phyloP scores from a whole-genome alignment of 2,888 invertebrate species.

The Furcula furcula region DNA sequence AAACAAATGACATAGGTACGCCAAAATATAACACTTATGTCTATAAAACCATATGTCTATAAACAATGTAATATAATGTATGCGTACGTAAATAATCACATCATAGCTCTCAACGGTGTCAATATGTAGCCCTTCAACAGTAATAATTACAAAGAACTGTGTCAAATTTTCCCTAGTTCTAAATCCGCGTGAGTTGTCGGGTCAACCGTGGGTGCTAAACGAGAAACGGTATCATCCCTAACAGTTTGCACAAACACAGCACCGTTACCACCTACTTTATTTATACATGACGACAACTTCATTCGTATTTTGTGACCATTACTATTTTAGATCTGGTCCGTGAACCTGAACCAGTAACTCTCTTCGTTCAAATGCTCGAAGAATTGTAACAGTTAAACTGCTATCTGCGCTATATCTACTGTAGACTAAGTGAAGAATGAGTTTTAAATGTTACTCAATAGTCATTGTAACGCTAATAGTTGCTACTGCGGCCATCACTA shows the following conservation, averaged over 20 bases:
- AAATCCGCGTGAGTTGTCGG: conserved; percentile 30
- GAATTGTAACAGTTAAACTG: conserved; percentile 5
- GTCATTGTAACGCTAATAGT: conserved; percentile 37
- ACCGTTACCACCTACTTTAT: conserved; percentile 74
- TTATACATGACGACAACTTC: conserved; percentile 45
- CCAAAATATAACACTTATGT: no score
- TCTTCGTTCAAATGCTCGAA: conserved; percentile 21
- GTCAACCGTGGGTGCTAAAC: conserved; percentile 50
- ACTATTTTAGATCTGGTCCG: conserved; percentile 23
- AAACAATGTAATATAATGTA: no score
- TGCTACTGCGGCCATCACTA: conserved; percentile 43
- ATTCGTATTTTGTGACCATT: conserved; percentile 50
- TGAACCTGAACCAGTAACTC: conserved; percentile 8
- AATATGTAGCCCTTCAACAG: not conserved
- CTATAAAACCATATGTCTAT: no score
- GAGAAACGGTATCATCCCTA: conserved; percentile 67
- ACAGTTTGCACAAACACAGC: conserved; percentile 58
- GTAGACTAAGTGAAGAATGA: conserved; percentile 34
- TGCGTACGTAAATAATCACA: no score
- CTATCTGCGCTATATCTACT: not conserved
- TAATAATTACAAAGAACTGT: not conserved
- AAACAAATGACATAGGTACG: no score
- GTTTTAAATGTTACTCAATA: conserved; percentile 40
- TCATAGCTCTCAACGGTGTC: not conserved
- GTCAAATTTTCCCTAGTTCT: conserved; percentile 12